Conservation (phyloP, 2,113 vertebrate genomes). For the Lepidothrix coronata region DNA sequence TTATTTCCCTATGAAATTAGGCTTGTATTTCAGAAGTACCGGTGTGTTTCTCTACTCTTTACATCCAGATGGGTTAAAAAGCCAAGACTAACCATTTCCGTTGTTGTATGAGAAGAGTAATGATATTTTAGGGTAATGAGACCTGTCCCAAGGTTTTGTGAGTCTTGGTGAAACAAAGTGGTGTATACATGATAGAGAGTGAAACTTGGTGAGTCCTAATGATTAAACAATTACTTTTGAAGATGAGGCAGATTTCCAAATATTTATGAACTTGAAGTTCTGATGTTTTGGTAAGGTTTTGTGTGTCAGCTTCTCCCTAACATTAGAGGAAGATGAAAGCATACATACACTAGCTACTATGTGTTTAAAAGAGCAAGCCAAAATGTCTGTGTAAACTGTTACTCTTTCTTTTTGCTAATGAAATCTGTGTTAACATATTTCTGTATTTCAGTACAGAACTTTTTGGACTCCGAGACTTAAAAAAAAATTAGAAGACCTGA, state of each 20-base stretch:
- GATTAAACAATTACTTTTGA: slow-evolving; percentile 3
- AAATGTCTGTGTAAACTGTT: slow-evolving; percentile 19
- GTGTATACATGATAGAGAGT: background rate
- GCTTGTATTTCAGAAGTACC: background rate
- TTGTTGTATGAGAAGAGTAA: background rate
- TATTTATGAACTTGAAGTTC: slow-evolving; percentile 1
- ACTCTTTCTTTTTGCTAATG: background rate
- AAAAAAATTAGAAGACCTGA: background rate
- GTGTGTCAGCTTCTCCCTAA: background rate
- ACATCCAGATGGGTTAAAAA: slow-evolving; percentile 2
- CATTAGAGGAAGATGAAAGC: slow-evolving; percentile 36
- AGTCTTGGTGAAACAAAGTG: background rate
- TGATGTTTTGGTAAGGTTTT: slow-evolving; percentile 6
- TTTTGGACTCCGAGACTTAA: background rate
- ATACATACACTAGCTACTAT: background rate
- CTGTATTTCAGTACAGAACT: background rate
- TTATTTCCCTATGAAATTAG: background rate
- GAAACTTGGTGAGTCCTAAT: background rate
- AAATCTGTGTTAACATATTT: background rate
- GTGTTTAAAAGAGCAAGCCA: background rate
- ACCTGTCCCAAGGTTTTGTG: background rate
- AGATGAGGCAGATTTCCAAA: slow-evolving; percentile 1
- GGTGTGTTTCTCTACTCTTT: background rate
- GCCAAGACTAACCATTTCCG: background rate
- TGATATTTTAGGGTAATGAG: background rate